phyloP scores from a whole-genome alignment of 2,888 invertebrate species.

The Eulithis prunata region DNA sequence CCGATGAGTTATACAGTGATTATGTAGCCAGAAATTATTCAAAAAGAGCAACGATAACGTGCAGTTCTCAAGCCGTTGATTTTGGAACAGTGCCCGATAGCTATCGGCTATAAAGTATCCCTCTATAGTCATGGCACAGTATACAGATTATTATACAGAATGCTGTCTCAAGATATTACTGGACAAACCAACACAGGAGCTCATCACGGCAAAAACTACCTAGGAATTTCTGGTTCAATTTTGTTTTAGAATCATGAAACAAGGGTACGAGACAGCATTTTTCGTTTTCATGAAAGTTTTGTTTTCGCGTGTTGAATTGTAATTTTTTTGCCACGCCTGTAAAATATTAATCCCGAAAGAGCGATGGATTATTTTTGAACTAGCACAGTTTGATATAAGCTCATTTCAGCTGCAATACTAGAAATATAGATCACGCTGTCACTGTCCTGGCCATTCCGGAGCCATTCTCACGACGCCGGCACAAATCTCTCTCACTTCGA shows the following conservation, averaged over 20 bases:
- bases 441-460: conserved; percentile 31
- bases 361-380: too few species aligned
- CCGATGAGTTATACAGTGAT: background rate
- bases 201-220: too few species aligned
- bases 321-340: too few species aligned
- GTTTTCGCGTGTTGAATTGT: too few species aligned
- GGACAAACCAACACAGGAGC: too few species aligned
- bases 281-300: too few species aligned
- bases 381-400: background rate
- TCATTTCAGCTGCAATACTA: conserved; percentile 12
- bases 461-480: conserved; percentile 52
- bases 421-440: conserved; percentile 5
- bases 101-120: conserved; percentile 47
- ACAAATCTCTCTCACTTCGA: conserved; percentile 64
- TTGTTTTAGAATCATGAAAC: too few species aligned
- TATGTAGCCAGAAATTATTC: conserved; percentile 28
- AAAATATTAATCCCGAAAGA: too few species aligned
- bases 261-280: too few species aligned
- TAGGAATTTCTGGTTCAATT: too few species aligned
- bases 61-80: conserved; percentile 40
- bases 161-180: background rate
- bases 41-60: conserved; percentile 34
- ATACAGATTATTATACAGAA: conserved; percentile 1
- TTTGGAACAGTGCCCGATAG: conserved; percentile 46
- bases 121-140: conserved; percentile 30